phyloP scores from a whole-genome alignment of 1,140 invertebrate species.

The Trichogramma pretiosum region DNA sequence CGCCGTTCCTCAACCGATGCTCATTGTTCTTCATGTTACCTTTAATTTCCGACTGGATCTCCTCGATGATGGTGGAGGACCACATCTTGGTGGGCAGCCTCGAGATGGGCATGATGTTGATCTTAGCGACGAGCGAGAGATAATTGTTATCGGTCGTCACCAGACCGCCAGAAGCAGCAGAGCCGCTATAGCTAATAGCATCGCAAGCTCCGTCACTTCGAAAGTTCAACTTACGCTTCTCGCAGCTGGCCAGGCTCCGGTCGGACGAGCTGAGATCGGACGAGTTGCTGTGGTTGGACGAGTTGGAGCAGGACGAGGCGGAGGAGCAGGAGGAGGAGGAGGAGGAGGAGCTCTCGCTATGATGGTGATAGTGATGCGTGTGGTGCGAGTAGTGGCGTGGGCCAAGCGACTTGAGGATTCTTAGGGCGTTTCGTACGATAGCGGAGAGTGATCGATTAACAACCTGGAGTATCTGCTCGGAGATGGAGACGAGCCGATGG shows the following conservation, averaged over 20 bases:
- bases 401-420: too few relatives aligned
- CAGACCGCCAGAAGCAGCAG: neutral
- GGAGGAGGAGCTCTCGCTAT: neutral
- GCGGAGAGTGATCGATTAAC: slow-evolving; percentile 1
- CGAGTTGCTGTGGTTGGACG: neutral
- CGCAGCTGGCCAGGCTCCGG: too few relatives aligned
- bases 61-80: neutral
- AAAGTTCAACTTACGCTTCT: neutral
- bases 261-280: neutral
- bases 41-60: neutral
- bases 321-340: neutral
- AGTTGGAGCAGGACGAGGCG: neutral
- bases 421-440: neutral
- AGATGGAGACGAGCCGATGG: slow-evolving; percentile 30
- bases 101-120: neutral
- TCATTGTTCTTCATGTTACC: neutral
- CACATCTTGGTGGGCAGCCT: neutral
- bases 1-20: too few relatives aligned
- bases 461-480: slow-evolving; percentile 33
- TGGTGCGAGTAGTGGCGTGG: too few relatives aligned
- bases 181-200: neutral
- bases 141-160: neutral
- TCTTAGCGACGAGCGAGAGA: neutral
- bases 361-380: too few relatives aligned
- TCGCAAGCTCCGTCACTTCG: neutral